These are phyloP conservation scores for Apis laboriosa DNA, from an alignment of 1,140 invertebrate species.

Conservation along the genomic window DNA sequence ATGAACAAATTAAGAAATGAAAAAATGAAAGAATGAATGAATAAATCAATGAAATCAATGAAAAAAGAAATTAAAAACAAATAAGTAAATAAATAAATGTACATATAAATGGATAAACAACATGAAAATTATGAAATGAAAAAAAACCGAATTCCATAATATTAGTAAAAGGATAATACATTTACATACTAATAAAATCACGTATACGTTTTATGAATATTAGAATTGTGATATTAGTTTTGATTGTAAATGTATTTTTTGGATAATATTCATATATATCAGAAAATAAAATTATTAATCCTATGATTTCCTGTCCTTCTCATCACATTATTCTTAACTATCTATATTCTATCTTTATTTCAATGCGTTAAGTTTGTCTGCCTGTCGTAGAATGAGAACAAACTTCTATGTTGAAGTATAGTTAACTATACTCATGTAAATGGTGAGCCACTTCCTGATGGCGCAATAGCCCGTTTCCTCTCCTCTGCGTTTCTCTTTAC, in stretches of 20 bases:
- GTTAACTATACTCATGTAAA: conserved; percentile 64
- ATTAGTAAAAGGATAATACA: not conserved
- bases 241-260: not conserved
- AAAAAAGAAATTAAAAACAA: too few species aligned
- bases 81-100: not conserved
- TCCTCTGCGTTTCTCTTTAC: conserved; percentile 36
- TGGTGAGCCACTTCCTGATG: conserved; percentile 75
- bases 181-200: not conserved
- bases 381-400: conserved; percentile 34
- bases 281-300: conserved; percentile 38
- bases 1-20: too few species aligned
- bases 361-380: conserved; percentile 54
- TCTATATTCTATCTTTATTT: conserved; percentile 57
- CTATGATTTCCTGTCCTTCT: conserved; percentile 11
- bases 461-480: conserved; percentile 70
- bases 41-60: too few species aligned
- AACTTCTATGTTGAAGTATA: conserved; percentile 42
- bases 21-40: too few species aligned
- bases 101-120: too few species aligned
- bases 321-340: not conserved
- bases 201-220: not conserved
- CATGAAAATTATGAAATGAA: not conserved
- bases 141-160: not conserved
- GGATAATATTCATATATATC: not conserved
- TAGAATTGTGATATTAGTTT: conserved; percentile 11